Base-by-base conservation (phyloP, 1,140 invertebrate species). In the Calycopis cecrops region DNA sequence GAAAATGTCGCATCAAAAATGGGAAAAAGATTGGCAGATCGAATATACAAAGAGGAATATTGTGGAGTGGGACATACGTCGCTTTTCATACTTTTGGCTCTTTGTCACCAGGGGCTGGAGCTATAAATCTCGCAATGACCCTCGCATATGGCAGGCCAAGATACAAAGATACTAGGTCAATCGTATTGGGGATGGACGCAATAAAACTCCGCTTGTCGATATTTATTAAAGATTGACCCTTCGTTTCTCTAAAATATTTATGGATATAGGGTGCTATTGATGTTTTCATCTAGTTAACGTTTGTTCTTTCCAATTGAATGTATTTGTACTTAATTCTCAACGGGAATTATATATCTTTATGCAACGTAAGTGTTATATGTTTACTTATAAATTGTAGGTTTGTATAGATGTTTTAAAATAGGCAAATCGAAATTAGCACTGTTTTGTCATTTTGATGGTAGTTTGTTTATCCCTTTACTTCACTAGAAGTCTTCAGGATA, bases 51-150 rank as follows among this genome's bases (percentile, higher is more conserved):
- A 66, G 62, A 61, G 53, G 59, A 73, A 72, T 68, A 71, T 76
- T 63, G 51, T 61, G 56, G 62, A 73, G 71, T 64, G 69, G 74
- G 55, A 58, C 58, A 58, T 48, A 68, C 64, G 79, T 76, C 76
- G 64, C 69, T 60, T 68, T 74, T 67, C 67, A 74, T 79, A 76
- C 62, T 73, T 73, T 65, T 61, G 72, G 65, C 65, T 65, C 63
- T 83, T 78, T 76, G 71, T 80, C 77, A 80, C 67, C 52, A 59
- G 60, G 67, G 74, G 67, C 57, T 60, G 53, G 57, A 67, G 69
- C 69, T 76, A 83, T 81, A 83, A 83, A 83, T 83, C 79, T 79
- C 63, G 57, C 64, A 68, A 78, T 83, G 78, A 84, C 78, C 78
- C 78, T 75, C 69, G 69, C 65, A 72, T 76, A 74, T 76, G 68